These are phyloP conservation scores for Mastigias papua DNA, from an alignment of 30 jellyfish, hydroid and myxozoan species.

Conservation along the genomic window DNA sequence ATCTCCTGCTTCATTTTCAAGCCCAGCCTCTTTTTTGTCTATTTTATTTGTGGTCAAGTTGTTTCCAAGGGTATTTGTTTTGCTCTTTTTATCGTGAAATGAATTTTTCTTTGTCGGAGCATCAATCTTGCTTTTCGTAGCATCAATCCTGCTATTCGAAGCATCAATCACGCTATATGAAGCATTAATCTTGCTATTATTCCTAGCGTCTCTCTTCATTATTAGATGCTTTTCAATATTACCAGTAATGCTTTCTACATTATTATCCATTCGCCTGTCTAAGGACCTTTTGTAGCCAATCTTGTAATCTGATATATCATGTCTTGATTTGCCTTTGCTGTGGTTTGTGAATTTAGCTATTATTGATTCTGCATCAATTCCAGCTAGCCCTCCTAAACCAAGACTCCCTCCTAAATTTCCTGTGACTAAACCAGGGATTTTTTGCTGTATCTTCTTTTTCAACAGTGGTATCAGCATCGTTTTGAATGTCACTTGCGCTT, in stretches of 20 bases:
- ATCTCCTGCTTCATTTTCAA: conserved; percentile 33
- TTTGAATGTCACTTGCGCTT: conserved; percentile 48
- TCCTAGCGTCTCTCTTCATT: conserved; percentile 13
- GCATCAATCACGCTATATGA: neutral
- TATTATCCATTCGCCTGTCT: neutral
- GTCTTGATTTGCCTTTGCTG: conserved; percentile 30
- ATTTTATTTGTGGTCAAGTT: neutral
- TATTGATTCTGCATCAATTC: conserved; percentile 80
- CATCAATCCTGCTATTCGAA: neutral
- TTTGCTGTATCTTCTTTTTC: conserved; percentile 23
- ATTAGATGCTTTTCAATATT: conserved; percentile 6
- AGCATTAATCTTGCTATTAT: neutral
- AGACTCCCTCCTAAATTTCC: conserved; percentile 83
- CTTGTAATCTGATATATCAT: conserved; percentile 25
- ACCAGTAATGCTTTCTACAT: neutral
- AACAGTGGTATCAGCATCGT: conserved; percentile 67
- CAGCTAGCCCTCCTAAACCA: conserved; percentile 89
- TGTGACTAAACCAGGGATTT: conserved; percentile 48
- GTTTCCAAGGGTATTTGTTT: neutral
- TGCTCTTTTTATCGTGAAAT: neutral
- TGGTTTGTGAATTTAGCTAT: conserved; percentile 61
- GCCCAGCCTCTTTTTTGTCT: neutral
- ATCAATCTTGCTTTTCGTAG: neutral
- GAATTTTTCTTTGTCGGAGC: neutral
- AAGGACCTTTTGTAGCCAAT: neutral